Base-by-base conservation (phyloP, 1,140 invertebrate genomes). In the Drosophila rhopaloa region DNA sequence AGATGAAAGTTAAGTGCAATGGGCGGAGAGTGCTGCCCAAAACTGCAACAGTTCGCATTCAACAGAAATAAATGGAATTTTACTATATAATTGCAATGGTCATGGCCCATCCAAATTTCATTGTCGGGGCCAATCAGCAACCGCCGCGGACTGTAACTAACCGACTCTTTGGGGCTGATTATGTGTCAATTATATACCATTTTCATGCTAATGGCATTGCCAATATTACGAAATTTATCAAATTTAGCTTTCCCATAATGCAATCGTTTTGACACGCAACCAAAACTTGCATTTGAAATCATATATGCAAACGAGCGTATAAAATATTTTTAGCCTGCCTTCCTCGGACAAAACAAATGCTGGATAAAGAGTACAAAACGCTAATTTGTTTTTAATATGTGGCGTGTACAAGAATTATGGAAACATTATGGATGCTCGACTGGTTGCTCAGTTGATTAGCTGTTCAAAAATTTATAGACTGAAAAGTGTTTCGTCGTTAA, bases 371-470 rank as follows among this genome's bases (percentile, higher is more conserved):
- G 56, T 62, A 76, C 79, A 80, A 79, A 74, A 77, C 80, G 74
- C 74, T 89, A 89, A 89, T 89, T 84, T 78, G 85, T 90, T 89
- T 89, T 89, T 89, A 89, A 89, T 89, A 81, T 65, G 70, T 74
- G 54, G 44, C 73, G 54, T 74, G 71, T 43, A 59, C 55, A 65
- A 29, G 19, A 51, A 38, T 27, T 35, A 56, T 24, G 35, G 37
- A 35, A 37, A 35, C 40, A 58, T 40, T 43, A 11, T 41, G 37
- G 29, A 41, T 62, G 24, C 32, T 47, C 57, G 60, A 63, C 48
- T 19, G 55, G 53, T 41, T 47, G 40, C 32, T 35, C 19, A 24
- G 55, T 86, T 88, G 67, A 86, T 88, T 86, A 83, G 74, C 72
- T 88, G 54, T 55, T 80, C 63, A 71, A 56, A 88, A 89, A 78